Evolutionary conservation across 2,113 vertebrate species (phyloP), one percentile per base, ranked within the genome.

Genomic region (Gymnorhina tibicen): DNA sequence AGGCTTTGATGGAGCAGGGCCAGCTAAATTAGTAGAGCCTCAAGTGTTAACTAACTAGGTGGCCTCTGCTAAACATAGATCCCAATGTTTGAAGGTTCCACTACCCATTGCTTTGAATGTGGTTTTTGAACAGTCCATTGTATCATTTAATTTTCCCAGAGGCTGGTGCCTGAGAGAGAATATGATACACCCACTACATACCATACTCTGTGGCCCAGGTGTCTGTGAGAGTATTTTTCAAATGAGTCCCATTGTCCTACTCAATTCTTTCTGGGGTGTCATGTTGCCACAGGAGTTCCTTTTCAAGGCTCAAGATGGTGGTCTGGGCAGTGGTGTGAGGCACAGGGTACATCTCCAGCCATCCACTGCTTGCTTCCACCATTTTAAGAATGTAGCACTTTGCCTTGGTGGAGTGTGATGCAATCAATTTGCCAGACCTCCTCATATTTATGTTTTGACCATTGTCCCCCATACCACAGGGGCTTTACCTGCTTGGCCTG

Each of bases 341-440:
- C 23, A 74, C n/a, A 64, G 23, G 11, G 15, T 39, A 39, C 14
- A 2, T 62, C 26, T 84, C 58, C 32, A 73, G 32, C 16, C 21
- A 37, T 73, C 47, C 7, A 20, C 22, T 46, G 22, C 18, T 64
- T 47, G 59, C 23, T 74, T 85, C n/a, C 11, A 9, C 58, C 8
- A 18, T 15, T 55, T 6, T 37, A 63, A 53, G 27, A 44, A 37
- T 1, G 1, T 26, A 44, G 32, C 0, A 0, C 7, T 73, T 73
- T 55, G 14, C 27, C 41, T 55, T 73, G 39, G 52, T 41, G n/a
- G 16, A 52, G 18, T 63, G 58, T 46, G 33, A 44, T 2, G 3
- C 22, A 24, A 35, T 53, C 49, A 44, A 3, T 30, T 22, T 64
- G 20, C 39, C 37, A 42, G 15, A 39, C 32, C 5, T 42, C 41